Evolutionary conservation across 2,888 invertebrate genomes (phyloP).

Genomic region (Petrolisthes cinctipes): DNA sequence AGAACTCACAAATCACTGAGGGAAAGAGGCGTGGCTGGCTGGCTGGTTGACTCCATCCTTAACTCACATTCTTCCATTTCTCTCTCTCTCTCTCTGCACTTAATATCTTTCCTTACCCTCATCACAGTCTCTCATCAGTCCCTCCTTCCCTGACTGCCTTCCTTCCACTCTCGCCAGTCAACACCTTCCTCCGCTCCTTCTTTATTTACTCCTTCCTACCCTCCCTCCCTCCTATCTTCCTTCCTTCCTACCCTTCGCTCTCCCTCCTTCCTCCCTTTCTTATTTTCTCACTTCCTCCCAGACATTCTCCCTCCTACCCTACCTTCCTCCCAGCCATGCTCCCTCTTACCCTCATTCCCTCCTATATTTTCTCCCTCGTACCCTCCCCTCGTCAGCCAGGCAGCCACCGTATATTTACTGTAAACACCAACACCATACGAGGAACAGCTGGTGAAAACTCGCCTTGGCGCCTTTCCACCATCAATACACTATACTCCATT

Average conservation of each 20-base stretch:
- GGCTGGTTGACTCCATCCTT: neutral
- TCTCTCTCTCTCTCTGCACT: constrained; percentile 9
- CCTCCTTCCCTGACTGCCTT: neutral
- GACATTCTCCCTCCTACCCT: neutral
- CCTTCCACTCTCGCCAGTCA: neutral
- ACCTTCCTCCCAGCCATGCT: neutral
- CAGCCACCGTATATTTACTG: neutral
- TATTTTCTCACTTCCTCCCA: neutral
- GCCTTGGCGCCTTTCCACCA: neutral
- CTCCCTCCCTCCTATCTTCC: neutral
- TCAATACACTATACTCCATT: neutral
- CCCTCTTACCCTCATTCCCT: too few species aligned
- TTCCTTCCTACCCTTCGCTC: neutral
- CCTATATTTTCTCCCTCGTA: neutral
- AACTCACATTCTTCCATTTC: neutral
- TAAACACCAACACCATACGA: neutral
- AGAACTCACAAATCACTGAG: neutral
- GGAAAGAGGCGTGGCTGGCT: neutral
- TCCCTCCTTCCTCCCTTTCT: neutral
- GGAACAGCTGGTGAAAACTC: neutral
- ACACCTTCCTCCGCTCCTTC: neutral
- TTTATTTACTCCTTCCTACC: neutral
- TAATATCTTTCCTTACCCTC: neutral
- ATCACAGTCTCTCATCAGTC: neutral
- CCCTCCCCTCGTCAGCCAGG: neutral